Base-by-base conservation (phyloP, 2,797 vertebrate species). In the Tolypeutes matacus region DNA sequence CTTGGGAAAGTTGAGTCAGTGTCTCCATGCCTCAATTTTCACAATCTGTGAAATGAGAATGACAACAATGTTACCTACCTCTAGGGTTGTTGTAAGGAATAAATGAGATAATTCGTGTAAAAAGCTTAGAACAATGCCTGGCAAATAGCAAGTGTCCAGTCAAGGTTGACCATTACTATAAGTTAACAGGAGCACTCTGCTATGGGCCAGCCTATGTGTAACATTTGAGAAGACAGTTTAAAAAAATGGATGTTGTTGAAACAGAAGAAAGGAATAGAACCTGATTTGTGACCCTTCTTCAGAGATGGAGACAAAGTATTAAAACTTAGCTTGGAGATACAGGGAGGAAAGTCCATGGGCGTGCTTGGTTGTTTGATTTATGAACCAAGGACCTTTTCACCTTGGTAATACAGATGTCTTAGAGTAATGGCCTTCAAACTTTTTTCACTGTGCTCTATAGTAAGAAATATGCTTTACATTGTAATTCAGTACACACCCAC, bases 71-170 rank as follows among this genome's bases (percentile, higher is more conserved):
- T 80, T 76, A 73, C 62, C 31, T 46, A 69, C 49, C 64, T 83
- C 20, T 90, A 46, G 42, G 42, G 42, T 46, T 46, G n/a, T 91
- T 69, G 11, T 75, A 83, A 93, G 70, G 49, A 83, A 80, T 84
- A 83, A 87, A 64, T 67, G 27, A 67, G 60, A 69, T 87, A 72
- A 65, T 73, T 73, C n/a, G 64, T 29, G 29, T 51, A 60, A 80
- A 95, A 73, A 92, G 8, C 29, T 89, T 93, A 93, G 69, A 87
- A 72, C 34, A 95, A 62, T 86, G 80, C 70, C 86, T 94, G 60
- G 36, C 36, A 87, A 93, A 93, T 31, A 90, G 42, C 83, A 90
- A 72, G n/a, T 70, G n/a, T 73, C 85, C 69, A 62, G 12, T 87
- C 91, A 91, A 42, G 85, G 67, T 88, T 76, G 70, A n/a, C 69